Percentiles rank a stretch among this genome's conserved stretches.
phyloP scores from a whole-genome alignment of 2,113 vertebrate species.

The Siniperca knerii region DNA sequence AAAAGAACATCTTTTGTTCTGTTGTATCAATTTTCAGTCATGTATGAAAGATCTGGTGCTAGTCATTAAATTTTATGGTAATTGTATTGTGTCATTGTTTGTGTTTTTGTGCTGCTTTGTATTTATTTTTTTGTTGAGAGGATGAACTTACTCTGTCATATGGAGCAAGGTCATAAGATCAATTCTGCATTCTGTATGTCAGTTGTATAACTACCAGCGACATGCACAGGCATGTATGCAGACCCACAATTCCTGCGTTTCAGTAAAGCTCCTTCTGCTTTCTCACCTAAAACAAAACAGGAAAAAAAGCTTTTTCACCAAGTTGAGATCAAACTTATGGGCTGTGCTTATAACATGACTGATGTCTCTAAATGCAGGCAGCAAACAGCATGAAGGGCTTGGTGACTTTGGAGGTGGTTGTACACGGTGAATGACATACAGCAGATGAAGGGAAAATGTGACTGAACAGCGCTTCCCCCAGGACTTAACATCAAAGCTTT shows the following conservation, averaged over 20 bases:
- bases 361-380: slow-evolving; percentile 65
- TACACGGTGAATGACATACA: slow-evolving; percentile 71
- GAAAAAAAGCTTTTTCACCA: slow-evolving; percentile 26
- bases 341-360: slow-evolving; percentile 43
- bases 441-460: slow-evolving; percentile 72
- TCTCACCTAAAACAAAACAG: slow-evolving; percentile 30
- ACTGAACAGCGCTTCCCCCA: slow-evolving; percentile 73
- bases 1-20: neutral
- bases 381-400: slow-evolving; percentile 65
- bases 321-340: slow-evolving; percentile 48
- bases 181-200: neutral
- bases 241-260: neutral
- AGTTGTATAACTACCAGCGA: neutral
- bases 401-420: slow-evolving; percentile 70
- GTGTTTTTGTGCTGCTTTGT: neutral
- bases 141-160: neutral
- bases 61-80: neutral
- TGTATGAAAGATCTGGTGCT: neutral
- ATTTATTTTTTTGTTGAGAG: neutral
- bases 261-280: neutral
- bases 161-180: neutral
- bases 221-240: slow-evolving; percentile 8
- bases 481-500: slow-evolving; percentile 82
- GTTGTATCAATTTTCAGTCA: neutral
- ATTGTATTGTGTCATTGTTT: neutral